Conservation (phyloP, 2,888 invertebrate species). For the Drosophila antonietae region DNA sequence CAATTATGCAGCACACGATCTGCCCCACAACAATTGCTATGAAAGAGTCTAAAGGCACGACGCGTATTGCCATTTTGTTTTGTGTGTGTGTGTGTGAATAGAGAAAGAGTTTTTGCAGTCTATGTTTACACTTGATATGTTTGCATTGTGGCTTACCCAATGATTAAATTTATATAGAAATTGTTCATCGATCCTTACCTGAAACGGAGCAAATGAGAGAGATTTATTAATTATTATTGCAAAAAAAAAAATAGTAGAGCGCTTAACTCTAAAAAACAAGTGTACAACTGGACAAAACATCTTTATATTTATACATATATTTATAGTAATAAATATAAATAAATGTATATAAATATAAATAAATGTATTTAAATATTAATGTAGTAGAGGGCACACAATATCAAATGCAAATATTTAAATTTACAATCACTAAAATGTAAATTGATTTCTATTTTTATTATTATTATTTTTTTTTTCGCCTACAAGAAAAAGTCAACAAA, state of each 20-base stretch:
- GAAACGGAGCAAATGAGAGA: constrained; percentile 68
- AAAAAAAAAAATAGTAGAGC: neutral
- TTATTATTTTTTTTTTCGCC: neutral
- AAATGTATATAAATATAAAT: constrained; percentile 1
- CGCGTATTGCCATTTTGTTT: neutral
- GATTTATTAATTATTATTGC: constrained; percentile 39
- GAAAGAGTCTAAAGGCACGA: neutral
- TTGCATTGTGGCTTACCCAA: constrained; percentile 80
- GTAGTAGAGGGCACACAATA: constrained; percentile 53
- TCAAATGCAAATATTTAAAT: constrained; percentile 47
- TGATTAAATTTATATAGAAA: constrained; percentile 82
- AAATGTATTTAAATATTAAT: neutral
- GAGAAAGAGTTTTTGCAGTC: constrained; percentile 5
- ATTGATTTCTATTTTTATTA: neutral
- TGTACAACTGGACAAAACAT: constrained; percentile 52
- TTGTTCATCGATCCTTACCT: constrained; percentile 84
- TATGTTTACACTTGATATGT: constrained; percentile 2
- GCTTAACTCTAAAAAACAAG: constrained; percentile 37
- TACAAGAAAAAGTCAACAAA: constrained; percentile 33
- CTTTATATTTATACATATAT: constrained; percentile 26
- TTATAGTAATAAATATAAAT: constrained; percentile 12
- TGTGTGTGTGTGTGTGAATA: neutral
- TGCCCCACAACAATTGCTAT: constrained; percentile 20
- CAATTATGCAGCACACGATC: constrained; percentile 79
- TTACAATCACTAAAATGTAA: constrained; percentile 43